Base-by-base conservation (phyloP, 2,888 invertebrate genomes). In the Horisme vitalbata region DNA sequence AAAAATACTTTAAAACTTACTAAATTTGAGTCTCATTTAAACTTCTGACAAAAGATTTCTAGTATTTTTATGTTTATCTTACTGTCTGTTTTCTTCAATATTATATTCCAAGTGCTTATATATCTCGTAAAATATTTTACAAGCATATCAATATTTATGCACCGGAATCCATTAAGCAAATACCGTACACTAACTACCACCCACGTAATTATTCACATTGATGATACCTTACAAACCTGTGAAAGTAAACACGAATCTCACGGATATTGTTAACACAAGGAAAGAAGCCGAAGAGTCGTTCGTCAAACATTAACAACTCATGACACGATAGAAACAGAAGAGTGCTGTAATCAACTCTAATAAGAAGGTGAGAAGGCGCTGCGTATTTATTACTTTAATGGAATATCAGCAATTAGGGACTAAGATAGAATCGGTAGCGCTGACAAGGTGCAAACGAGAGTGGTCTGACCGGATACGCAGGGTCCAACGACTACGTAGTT, bases 371-470 rank as follows among this genome's bases (percentile, higher is more conserved):
- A 80, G 83, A 84, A 82, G 75, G 76, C 75, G 71, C 71, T 73
- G 70, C 76, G 75, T 85, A 83, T 84, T 83, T 86, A 87, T 84
- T 83, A 85, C 79, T 82, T 80, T 85, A 85, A 87, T 85, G 86
- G 86, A 87, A 85, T 87, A 86, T 88, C 82, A 85, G 83, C 85
- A 87, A 88, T 87, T 87, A 88, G 83, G 73, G 71, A 61, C 63
- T 60, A 57, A 77, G 87, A 86, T 86, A 83, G 82, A 82, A 88
- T 88, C 88, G 71, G 83, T 76, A 77, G 82, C 79, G 83, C 87
- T 87, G 88, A 87, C 88, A 88, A 87, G 87, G 85, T 88, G 88
- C 85, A 88, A 88, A 87, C 87, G 85, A 85, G 87, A 84, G 81
- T 83, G 77, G 71, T 68, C 65, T 61, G 63, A 78, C 86, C 84